Percentiles rank a stretch among this genome's conserved stretches.
These are phyloP conservation scores for Tholera decimalis DNA, from an alignment of 2,888 invertebrate species.

Conservation along the genomic window DNA sequence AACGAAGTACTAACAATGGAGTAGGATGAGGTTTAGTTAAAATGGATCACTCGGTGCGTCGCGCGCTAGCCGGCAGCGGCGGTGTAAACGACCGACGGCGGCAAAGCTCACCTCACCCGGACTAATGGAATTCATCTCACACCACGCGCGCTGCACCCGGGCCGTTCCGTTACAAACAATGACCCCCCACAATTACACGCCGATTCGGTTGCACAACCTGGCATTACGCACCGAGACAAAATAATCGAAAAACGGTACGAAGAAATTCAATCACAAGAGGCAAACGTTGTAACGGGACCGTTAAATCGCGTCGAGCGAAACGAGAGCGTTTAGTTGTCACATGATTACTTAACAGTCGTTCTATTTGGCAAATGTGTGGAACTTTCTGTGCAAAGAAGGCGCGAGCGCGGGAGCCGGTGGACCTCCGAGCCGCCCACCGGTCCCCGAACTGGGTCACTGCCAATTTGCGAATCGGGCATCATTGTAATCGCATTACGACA, in stretches of 20 bases:
- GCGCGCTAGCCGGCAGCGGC: constrained; percentile 59
- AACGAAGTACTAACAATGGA: constrained; percentile 30
- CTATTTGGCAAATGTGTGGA: constrained; percentile 62
- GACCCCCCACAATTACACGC: constrained; percentile 80
- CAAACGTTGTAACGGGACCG: constrained; percentile 68
- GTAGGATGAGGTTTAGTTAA: constrained; percentile 44
- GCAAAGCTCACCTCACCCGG: constrained; percentile 70
- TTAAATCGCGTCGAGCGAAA: constrained; percentile 66
- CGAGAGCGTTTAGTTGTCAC: constrained; percentile 69
- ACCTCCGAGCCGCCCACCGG: constrained; percentile 72
- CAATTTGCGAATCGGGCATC: constrained; percentile 79
- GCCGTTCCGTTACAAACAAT: constrained; percentile 85
- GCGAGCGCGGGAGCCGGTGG: constrained; percentile 69
- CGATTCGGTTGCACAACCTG: constrained; percentile 79
- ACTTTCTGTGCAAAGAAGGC: constrained; percentile 70
- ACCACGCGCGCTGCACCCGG: constrained; percentile 74
- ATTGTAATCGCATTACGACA: constrained; percentile 80
- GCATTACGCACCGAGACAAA: constrained; percentile 73
- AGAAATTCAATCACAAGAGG: constrained; percentile 63
- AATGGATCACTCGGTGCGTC: constrained; percentile 57
- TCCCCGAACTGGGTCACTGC: constrained; percentile 81
- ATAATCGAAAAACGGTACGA: constrained; percentile 74
- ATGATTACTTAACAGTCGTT: constrained; percentile 65
- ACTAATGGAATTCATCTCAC: constrained; percentile 87
- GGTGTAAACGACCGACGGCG: constrained; percentile 77